A percentile compares a stretch with the other conserved stretches of the same genome.
Evolutionary conservation across 2,888 invertebrate genomes (phyloP).

Genomic region (Lissocephala sabroskyi): DNA sequence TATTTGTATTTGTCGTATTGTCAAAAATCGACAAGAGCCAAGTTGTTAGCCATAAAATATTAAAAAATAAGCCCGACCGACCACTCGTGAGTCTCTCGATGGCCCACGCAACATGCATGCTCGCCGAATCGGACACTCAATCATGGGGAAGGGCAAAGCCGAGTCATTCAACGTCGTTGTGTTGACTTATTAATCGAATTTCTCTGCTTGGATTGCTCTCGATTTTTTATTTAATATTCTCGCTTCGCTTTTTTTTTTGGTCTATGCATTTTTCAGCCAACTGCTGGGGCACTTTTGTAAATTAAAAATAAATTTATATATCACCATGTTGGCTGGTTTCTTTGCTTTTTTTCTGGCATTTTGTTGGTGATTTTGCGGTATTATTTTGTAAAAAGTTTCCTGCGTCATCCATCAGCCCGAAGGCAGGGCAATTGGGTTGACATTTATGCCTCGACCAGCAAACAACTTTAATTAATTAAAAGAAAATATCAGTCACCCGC

Average conservation of each 20-base stretch:
- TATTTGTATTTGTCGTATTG: conserved; percentile 36
- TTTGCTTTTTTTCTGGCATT: too few species aligned
- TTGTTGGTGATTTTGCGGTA: too few species aligned
- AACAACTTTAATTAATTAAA: too few species aligned
- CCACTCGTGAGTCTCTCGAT: conserved; percentile 18
- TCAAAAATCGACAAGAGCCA: conserved; percentile 65
- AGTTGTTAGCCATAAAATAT: conserved; percentile 57
- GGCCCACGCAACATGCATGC: conserved; percentile 13
- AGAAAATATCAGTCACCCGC: too few species aligned
- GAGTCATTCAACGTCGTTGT: conserved; percentile 32
- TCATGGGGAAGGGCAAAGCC: conserved; percentile 32
- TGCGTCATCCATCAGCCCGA: too few species aligned
- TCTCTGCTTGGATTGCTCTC: neutral
- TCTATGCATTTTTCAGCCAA: conserved; percentile 9
- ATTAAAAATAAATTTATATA: conserved; percentile 27
- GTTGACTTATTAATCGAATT: conserved; percentile 53
- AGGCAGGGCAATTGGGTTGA: too few species aligned
- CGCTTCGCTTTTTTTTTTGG: conserved; percentile 11
- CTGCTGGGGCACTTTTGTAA: conserved; percentile 38
- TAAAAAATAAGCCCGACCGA: conserved; percentile 29
- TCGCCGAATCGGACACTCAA: conserved; percentile 41
- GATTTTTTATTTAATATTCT: conserved; percentile 6
- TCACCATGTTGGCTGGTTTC: too few species aligned
- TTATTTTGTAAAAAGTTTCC: too few species aligned
- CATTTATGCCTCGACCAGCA: too few species aligned